Conservation (phyloP, 2,888 invertebrate genomes). For the Chaetoderma sp. region DNA sequence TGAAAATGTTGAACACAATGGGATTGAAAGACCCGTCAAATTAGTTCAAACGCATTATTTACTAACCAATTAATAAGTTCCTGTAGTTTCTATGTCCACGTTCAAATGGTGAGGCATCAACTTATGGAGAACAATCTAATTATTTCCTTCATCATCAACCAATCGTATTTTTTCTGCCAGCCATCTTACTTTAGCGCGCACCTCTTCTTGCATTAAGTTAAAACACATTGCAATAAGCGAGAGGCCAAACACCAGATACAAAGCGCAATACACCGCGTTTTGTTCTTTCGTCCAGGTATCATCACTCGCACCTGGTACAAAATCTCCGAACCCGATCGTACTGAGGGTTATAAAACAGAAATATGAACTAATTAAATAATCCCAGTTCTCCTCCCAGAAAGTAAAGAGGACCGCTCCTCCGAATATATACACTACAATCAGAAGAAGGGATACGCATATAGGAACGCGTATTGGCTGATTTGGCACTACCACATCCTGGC, state of each 20-base stretch:
- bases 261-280: conserved; percentile 42
- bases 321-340: conserved; percentile 66
- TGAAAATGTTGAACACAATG: too few species aligned
- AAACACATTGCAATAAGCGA: conserved; percentile 67
- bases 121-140: too few species aligned
- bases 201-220: conserved; percentile 66
- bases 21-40: too few species aligned
- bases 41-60: too few species aligned
- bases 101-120: too few species aligned
- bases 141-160: conserved; percentile 16
- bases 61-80: too few species aligned
- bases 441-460: conserved; percentile 85
- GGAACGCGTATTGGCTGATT: conserved; percentile 75
- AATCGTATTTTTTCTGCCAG: conserved; percentile 53
- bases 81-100: too few species aligned
- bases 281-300: conserved; percentile 39
- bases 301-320: conserved; percentile 49
- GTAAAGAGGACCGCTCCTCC: conserved; percentile 91
- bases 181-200: conserved; percentile 53
- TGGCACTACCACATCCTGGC: background rate
- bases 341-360: conserved; percentile 66
- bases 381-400: conserved; percentile 93
- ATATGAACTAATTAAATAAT: conserved; percentile 82
- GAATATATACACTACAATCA: conserved; percentile 88
- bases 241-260: conserved; percentile 64